Base-by-base conservation (phyloP, 2,888 invertebrate species). In the Drosophila melanosoma region DNA sequence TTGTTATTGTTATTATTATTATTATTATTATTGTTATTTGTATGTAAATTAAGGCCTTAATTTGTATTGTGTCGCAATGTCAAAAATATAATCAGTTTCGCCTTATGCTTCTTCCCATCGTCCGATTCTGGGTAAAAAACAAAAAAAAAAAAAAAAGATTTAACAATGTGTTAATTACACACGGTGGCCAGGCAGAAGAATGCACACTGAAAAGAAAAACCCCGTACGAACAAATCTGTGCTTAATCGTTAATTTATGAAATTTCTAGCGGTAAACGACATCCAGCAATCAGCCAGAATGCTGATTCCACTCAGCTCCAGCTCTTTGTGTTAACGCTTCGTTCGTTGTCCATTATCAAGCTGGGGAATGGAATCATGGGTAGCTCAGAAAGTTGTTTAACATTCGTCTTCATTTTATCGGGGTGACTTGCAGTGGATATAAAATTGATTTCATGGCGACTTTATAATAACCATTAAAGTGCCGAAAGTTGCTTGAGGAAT, bases 171-270 rank as follows among this genome's bases (percentile, higher is more conserved):
- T 82, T 86, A 86, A 88, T 86, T 86, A 80, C 86, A 69, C 54
- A 49, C 62, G 67, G 70, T 71, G 75, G 75, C 38, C 23, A 12
- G 67, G 26, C 36, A n/a, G 33, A 26, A 38, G 56, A 54, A 49
- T 45, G 45, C 8, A 17, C 49, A 49, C 26, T 26, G 26, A 26
- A 32, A 23, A 32, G 42, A 63, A 57, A 65, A 61, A 68, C 69
- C 76, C 77, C 81, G 85, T 83, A 81, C 59, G 56, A 72, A 76
- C 81, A 87, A 82, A 85, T 87, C 83, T 82, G 82, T 76, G 85
- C 87, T 87, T 87, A 86, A 86, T 88, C 86, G 86, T 88, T 83
- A 86, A 86, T 86, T 86, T 88, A 86, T 86, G 83, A 82, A 83
- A 73, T 76, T 74, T 62, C 62, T 85, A 86, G 88, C 85, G 85